These are phyloP conservation scores for Odontomyia ornata DNA, from an alignment of 2,888 invertebrate species.

Conservation along the genomic window DNA sequence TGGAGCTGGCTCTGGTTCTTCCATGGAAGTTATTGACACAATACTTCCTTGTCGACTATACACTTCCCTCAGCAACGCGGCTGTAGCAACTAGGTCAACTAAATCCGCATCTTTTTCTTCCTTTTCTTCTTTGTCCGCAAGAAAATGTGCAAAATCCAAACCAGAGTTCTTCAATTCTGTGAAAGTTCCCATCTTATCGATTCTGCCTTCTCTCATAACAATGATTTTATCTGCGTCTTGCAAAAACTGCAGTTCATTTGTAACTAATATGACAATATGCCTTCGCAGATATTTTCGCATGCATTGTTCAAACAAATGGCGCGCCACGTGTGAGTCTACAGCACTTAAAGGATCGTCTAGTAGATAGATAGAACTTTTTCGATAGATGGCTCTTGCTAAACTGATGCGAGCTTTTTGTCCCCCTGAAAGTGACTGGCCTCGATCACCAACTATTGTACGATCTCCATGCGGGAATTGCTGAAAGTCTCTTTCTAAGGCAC, in stretches of 20 bases:
- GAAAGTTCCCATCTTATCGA: constrained; percentile 72
- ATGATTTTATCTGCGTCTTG: constrained; percentile 71
- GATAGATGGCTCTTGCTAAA: constrained; percentile 86
- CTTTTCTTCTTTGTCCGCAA: constrained; percentile 67
- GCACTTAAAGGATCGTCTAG: constrained; percentile 92
- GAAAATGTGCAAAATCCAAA: constrained; percentile 78
- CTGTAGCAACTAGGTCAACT: constrained; percentile 56
- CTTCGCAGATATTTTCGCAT: constrained; percentile 67
- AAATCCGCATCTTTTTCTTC: constrained; percentile 55
- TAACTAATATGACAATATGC: constrained; percentile 80
- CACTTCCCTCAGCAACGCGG: constrained; percentile 55
- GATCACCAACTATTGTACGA: constrained; percentile 77
- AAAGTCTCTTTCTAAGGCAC: constrained; percentile 68
- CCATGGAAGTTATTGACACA: constrained; percentile 68
- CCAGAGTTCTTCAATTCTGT: constrained; percentile 77
- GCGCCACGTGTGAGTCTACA: constrained; percentile 91
- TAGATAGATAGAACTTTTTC: constrained; percentile 85
- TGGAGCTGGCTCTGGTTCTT: constrained; percentile 63
- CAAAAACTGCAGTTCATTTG: constrained; percentile 85
- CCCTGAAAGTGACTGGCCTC: constrained; percentile 85
- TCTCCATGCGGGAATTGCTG: constrained; percentile 70
- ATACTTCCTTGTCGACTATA: constrained; percentile 61
- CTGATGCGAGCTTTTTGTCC: constrained; percentile 90
- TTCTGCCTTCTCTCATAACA: constrained; percentile 62
- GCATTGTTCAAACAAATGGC: constrained; percentile 80